Conservation (phyloP, 2,113 vertebrate genomes). For the Mandrillus leucophaeus region DNA sequence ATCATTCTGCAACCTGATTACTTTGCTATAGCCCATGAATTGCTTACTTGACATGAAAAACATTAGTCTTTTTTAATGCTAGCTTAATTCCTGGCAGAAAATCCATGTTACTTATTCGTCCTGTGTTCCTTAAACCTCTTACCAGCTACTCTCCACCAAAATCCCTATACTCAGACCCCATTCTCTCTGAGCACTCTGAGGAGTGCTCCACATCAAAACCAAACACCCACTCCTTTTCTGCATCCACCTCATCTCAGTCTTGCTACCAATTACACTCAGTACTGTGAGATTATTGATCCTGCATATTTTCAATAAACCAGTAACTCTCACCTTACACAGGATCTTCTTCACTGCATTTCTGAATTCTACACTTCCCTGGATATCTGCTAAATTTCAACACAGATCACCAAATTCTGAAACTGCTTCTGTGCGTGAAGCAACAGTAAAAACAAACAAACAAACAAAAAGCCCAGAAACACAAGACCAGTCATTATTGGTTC, state of each 20-base stretch:
- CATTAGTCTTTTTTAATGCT: background rate
- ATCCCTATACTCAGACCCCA: background rate
- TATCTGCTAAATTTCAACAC: conserved; percentile 6
- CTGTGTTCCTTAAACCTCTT: background rate
- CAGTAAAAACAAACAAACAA: background rate
- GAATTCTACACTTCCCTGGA: background rate
- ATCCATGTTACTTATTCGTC: background rate
- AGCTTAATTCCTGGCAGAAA: background rate
- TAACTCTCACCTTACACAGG: background rate
- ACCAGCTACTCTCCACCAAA: background rate
- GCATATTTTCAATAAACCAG: conserved; percentile 34
- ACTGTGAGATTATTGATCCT: background rate
- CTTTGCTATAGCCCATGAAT: background rate
- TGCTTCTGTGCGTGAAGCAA: background rate
- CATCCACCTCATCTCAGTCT: background rate
- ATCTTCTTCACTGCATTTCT: background rate
- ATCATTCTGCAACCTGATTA: background rate
- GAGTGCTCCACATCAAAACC: background rate
- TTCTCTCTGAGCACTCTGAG: background rate
- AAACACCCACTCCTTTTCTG: background rate
- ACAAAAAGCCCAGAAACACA: background rate
- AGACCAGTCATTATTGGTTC: background rate
- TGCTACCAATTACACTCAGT: background rate
- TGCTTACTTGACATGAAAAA: background rate
- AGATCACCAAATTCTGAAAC: background rate